Evolutionary conservation across 2,888 invertebrate genomes (phyloP), one percentile per base, ranked within the genome.

Genomic region (Bombylius major): DNA sequence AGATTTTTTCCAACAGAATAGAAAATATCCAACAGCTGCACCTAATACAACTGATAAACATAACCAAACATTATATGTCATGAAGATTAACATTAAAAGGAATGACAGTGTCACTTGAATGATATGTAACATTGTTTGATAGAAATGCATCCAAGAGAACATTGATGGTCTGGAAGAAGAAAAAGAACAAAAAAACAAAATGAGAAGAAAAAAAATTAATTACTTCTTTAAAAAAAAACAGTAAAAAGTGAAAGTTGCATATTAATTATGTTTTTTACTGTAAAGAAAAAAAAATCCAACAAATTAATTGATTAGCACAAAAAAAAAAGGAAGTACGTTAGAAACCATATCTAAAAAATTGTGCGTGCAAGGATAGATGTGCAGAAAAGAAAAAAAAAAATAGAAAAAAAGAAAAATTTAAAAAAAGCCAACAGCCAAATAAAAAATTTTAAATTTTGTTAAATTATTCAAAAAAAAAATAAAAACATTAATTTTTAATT

Each of bases 31-130:
- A 12, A 87, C 79, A 2, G 89, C 92, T 4, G 93, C 90, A 47
- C 96, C 96, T 11, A 89, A 69, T 1, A 93, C 87, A 1, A 95
- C 89, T 1, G 93, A 90, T 51, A 90, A 71, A 71, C 94, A 94
- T 58, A 97, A 79, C 91, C 93, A 96, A 23, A 87, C 84, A 70
- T 96, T 96, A 80, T 92, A 96, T 1, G 95, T 95, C 96, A 96
- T 96, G 72, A 96, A 95, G 64, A 95, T 89, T 71, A 96, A 77
- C 96, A 96, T 96, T 52, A 96, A 79, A 75, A 94, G 86, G 75
- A 96, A 95, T 63, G 93, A 91, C 60, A 95, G 78, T 57, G 91
- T 81, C 67, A 96, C 89, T 76, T 95, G 95, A 31, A 95, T 67
- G 60, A 93, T 84, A 70, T 96, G 95, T 23, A 96, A 81, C 51